Conservation (phyloP, 2,797 vertebrate species). For the Dendrocincla fuliginosa region DNA sequence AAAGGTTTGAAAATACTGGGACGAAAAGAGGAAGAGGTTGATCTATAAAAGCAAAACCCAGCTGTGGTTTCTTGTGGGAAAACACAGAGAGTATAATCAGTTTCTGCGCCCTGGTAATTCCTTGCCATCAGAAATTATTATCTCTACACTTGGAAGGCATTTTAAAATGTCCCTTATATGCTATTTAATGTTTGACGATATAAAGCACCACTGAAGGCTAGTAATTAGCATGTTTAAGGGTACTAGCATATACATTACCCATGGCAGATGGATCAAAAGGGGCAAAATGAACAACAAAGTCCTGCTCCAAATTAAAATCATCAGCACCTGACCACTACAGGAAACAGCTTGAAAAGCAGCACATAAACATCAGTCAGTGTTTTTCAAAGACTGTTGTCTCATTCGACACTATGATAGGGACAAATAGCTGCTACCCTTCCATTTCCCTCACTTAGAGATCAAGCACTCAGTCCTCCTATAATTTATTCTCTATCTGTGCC, state of each 20-base stretch:
- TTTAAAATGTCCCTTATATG: neutral
- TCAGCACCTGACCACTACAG: neutral
- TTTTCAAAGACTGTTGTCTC: constrained; percentile 7
- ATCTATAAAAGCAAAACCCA: neutral
- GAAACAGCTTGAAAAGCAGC: neutral
- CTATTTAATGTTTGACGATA: neutral
- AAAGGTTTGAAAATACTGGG: neutral
- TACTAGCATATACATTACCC: neutral
- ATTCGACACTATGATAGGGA: neutral
- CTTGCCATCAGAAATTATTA: neutral
- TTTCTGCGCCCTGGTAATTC: neutral
- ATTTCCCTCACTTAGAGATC: constrained; percentile 20
- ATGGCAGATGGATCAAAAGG: neutral
- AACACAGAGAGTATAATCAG: neutral
- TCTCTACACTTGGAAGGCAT: neutral
- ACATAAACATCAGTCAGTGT: neutral
- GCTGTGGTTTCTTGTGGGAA: neutral
- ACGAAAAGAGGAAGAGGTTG: neutral
- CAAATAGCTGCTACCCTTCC: neutral
- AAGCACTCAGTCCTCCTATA: neutral
- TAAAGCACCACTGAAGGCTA: neutral
- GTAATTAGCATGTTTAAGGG: neutral
- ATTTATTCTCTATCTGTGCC: neutral
- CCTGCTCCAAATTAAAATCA: neutral
- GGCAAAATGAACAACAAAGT: neutral